Conservation (phyloP, 2,113 vertebrate species). For the Chloebia gouldiae region DNA sequence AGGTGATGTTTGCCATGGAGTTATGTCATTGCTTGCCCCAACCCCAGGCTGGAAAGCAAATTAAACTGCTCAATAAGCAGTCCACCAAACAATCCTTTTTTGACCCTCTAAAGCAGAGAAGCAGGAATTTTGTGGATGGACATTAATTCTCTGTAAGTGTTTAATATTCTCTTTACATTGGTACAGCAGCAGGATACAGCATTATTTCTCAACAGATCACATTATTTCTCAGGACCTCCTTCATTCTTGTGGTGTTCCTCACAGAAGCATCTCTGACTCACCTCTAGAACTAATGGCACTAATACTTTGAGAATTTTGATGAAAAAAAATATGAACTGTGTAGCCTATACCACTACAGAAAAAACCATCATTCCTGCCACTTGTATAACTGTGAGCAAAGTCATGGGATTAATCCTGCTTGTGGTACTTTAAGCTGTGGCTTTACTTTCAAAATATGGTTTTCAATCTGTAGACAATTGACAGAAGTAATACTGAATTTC, state of each 20-base stretch:
- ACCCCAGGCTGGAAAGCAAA: neutral
- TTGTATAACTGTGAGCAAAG: neutral
- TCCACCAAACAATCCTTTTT: neutral
- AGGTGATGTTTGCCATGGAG: neutral
- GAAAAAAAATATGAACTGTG: neutral
- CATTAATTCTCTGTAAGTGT: neutral
- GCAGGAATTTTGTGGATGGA: neutral
- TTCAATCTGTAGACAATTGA: neutral
- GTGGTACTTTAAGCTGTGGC: neutral
- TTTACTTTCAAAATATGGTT: neutral
- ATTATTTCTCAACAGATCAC: neutral
- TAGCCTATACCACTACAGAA: neutral
- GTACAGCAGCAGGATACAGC: neutral
- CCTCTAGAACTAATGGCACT: neutral
- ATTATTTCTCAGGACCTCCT: neutral
- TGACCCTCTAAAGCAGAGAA: neutral
- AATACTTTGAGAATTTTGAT: neutral
- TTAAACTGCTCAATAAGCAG: neutral
- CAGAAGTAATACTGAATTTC: neutral
- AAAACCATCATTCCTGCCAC: neutral
- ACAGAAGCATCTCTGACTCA: neutral
- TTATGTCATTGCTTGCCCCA: neutral
- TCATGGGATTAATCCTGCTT: neutral
- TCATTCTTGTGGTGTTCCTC: neutral
- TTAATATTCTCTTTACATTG: neutral